Conservation (phyloP, 23 tunicate genomes). For the Ascidia mentula region DNA sequence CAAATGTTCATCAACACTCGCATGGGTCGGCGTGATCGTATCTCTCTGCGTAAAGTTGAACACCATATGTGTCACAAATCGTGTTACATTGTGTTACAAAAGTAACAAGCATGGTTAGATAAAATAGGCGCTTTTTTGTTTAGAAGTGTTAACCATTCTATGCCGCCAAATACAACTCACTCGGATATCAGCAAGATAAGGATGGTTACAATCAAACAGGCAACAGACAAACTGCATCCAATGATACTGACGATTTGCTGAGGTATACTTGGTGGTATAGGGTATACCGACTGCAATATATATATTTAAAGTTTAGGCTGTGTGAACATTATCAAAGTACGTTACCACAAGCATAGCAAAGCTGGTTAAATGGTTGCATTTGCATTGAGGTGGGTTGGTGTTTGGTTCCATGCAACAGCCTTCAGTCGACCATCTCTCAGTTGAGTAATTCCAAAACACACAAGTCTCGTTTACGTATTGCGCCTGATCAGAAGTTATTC, state of each 20-base stretch:
- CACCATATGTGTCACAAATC: too few relatives aligned
- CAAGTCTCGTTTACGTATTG: constrained; percentile 24
- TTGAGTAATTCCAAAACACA: constrained; percentile 50
- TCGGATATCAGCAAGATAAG: constrained; percentile 16
- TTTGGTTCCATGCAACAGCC: constrained; percentile 37
- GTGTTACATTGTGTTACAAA: too few relatives aligned
- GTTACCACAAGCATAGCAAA: constrained; percentile 54
- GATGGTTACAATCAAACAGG: constrained; percentile 30
- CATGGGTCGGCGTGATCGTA: constrained; percentile 10
- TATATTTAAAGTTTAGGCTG: too few relatives aligned
- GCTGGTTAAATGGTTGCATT: constrained; percentile 57
- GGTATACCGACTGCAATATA: constrained; percentile 24
- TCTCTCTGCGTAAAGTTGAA: too few relatives aligned
- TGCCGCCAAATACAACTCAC: constrained; percentile 31
- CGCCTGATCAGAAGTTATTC: too few relatives aligned
- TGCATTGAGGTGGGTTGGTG: constrained; percentile 27
- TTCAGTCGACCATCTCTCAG: constrained; percentile 36
- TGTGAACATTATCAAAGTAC: too few relatives aligned
- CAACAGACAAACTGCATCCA: constrained; percentile 42
- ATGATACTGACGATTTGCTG: constrained; percentile 15
- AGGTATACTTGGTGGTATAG: constrained; percentile 20
- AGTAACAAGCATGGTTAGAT: too few relatives aligned
- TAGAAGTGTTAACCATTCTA: too few relatives aligned
- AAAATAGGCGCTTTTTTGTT: too few relatives aligned
- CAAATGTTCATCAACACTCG: constrained; percentile 17